Conservation (phyloP, 2,113 vertebrate species). For the Recurvirostra avosetta region DNA sequence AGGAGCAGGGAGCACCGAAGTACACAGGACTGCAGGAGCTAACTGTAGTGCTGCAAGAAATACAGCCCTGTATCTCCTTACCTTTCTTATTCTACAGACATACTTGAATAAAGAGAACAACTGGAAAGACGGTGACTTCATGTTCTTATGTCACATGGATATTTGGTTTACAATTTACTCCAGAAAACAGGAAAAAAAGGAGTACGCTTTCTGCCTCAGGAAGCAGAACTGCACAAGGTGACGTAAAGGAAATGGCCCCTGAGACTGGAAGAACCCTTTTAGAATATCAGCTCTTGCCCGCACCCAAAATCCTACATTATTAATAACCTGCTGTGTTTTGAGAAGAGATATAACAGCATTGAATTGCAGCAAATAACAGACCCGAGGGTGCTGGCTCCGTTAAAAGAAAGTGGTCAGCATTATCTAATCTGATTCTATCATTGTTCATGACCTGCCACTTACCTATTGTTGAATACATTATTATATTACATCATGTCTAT, state of each 20-base stretch:
- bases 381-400: neutral
- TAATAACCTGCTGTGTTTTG: neutral
- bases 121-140: fast-evolving
- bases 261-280: neutral
- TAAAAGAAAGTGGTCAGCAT: neutral
- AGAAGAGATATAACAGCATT: neutral
- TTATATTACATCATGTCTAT: conserved; percentile 29
- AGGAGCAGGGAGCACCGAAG: neutral
- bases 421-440: neutral
- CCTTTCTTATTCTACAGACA: neutral
- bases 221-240: neutral
- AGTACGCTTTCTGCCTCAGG: neutral
- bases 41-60: neutral
- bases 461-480: neutral
- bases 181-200: neutral
- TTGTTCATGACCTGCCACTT: conserved; percentile 4
- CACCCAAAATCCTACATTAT: neutral
- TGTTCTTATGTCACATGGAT: neutral
- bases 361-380: neutral
- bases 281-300: neutral
- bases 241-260: neutral
- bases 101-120: neutral
- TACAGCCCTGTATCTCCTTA: neutral
- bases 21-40: neutral
- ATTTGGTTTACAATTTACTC: neutral